phyloP scores from a whole-genome alignment of 1,140 invertebrate genomes.

The Galendromus occidentalis region DNA sequence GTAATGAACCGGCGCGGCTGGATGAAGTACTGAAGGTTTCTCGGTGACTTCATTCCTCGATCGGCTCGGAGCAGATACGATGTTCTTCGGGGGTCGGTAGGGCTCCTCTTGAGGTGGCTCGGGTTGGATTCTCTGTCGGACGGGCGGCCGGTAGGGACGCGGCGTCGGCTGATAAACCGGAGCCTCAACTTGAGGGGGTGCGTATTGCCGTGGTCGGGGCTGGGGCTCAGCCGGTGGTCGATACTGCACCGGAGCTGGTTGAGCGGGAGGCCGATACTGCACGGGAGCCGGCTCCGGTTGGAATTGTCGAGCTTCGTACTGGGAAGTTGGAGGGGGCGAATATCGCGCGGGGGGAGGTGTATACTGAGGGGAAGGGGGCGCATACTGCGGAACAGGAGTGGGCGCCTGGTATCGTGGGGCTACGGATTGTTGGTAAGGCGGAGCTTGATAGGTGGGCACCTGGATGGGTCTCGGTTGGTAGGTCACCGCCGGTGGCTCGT shows the following conservation, averaged over 20 bases:
- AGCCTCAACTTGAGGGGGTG: too few relatives aligned
- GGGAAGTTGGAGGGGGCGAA: not conserved
- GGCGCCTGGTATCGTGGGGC: not conserved
- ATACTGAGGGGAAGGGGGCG: not conserved
- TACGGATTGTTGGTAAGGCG: not conserved
- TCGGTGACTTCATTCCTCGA: constrained; percentile 41
- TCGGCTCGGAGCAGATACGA: constrained; percentile 22
- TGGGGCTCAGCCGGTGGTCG: too few relatives aligned
- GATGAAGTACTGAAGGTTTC: not conserved
- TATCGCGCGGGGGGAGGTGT: not conserved
- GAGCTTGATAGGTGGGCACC: not conserved
- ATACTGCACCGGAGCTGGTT: too few relatives aligned
- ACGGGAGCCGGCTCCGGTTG: not conserved
- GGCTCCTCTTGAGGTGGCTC: not conserved
- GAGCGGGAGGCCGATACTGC: too few relatives aligned
- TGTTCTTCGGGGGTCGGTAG: not conserved
- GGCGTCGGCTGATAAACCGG: not conserved
- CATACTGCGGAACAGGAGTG: not conserved
- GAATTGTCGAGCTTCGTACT: not conserved
- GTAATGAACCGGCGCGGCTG: constrained; percentile 17
- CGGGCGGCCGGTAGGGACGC: not conserved
- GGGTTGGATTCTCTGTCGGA: not conserved
- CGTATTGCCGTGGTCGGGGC: too few relatives aligned
- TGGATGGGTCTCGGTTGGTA: not conserved
- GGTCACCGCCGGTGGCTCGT: not conserved